Evolutionary conservation across 2,888 invertebrate species (phyloP).

Genomic region (Didymodactylos carnosus): DNA sequence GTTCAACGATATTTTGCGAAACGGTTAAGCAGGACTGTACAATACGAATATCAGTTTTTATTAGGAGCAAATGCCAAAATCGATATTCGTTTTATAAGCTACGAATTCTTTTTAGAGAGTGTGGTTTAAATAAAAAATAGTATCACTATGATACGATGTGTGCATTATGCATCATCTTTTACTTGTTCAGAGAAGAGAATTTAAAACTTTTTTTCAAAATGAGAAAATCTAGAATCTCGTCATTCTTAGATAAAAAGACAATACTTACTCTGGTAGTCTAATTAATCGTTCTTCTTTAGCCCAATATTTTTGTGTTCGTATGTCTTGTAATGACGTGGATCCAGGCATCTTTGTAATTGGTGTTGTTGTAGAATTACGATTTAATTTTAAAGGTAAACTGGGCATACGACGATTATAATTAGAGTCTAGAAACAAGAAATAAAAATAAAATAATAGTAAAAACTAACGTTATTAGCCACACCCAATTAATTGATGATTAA

Average conservation of each 20-base stretch:
- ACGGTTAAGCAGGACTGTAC: no score
- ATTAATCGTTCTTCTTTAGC: not conserved
- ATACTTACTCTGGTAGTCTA: not conserved
- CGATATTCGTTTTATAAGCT: not conserved
- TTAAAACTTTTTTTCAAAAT: not conserved
- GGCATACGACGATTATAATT: not conserved
- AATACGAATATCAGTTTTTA: no score
- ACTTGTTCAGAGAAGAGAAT: not conserved
- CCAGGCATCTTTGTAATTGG: not conserved
- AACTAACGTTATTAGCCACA: no score
- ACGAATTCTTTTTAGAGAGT: not conserved
- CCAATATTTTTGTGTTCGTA: not conserved
- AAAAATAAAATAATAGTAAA: no score
- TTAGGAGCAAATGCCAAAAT: no score
- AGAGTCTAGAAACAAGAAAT: no score
- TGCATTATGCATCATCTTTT: no score
- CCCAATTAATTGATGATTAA: no score
- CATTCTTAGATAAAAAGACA: not conserved
- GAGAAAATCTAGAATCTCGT: not conserved
- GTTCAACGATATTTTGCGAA: no score
- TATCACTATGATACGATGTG: not conserved
- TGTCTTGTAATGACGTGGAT: not conserved
- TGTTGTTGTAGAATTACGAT: not conserved
- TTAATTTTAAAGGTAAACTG: not conserved
- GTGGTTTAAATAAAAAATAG: not conserved